Evolutionary conservation across 2,888 invertebrate genomes (phyloP), one percentile per base, ranked within the genome.

Genomic region (Erpobdella octoculata): DNA sequence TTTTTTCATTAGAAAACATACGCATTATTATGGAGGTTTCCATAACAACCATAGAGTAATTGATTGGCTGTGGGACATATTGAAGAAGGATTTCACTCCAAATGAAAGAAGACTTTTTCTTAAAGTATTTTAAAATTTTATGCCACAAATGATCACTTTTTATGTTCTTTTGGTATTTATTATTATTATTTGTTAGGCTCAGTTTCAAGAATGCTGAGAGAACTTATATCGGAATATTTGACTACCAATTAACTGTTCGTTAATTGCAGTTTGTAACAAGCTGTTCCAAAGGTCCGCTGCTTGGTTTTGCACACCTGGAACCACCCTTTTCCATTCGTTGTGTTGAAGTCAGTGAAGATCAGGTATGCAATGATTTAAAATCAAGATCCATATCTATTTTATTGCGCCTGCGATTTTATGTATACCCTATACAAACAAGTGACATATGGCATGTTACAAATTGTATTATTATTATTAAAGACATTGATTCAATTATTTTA

Each of bases 21-120:
- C 96, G 12, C 95, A 96, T 73, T 98, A 98, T 86, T 98, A 96
- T 85, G 98, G 98, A 73, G 98, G 98, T 5, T 98, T 98, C 85
- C 98, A 98, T 84, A 93, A 92, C 86, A 93, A 92, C 73, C 97
- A 97, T 85, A 88, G 93, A 77, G 95, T 99, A 68, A 92, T 99
- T 67, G 90, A 91, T 81, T 98, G 98, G 98, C 87, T 98, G 68
- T 98, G 98, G 98, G 95, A 97, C 84, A 92, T 98, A 78, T 86
- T 98, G 75, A 92, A 92, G 79, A 89, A 92, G 78, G 97, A 99
- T 84, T 98, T 99, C 84, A 88, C 87, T 12, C 91, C 93, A 80
- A 88, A 91, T 70, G 98, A 98, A 84, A 88, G 92, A 73, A 90
- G 90, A 78, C 88, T 95, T 81, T 98, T 98, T 41, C 73, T 74